Base-by-base conservation (phyloP, 2,797 vertebrate genomes). In the Rhinatrema bivittatum region DNA sequence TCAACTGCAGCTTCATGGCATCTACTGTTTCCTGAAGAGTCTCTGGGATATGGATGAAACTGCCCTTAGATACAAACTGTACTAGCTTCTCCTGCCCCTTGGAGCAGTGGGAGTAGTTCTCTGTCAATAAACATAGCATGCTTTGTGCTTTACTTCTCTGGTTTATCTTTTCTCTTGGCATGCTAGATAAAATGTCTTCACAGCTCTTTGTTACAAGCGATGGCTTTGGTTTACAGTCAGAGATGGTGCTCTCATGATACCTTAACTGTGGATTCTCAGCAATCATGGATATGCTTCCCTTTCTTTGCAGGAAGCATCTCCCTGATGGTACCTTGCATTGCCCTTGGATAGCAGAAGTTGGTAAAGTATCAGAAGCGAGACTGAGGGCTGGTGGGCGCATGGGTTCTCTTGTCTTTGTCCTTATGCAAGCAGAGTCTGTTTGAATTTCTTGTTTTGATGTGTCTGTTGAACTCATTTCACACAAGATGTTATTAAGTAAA, bases 61-160 rank as follows among this genome's bases (percentile, higher is more conserved):
- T 48, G 20, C 7, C 49, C 21, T 41, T 46, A 21, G 42, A 28
- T 9, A 33, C 16, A 23, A 29, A n/a, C 50, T 50, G 18, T 32
- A 54, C 4, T 14, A 51, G 17, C 7, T 39, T 8, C 41, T 51
- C 50, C 47, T 39, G 25, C 11, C 26, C n/a, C 48, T 32, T 1
- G 28, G 49, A 20, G 12, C 49, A 32, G 41, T 59, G 42, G 42
- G 41, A 29, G 61, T 50, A 50, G 37, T 50, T 50, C 29, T 42
- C 28, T 28, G 39, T 31, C 23, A 42, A 21, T 16, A 50, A 37
- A 26, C 46, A 50, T 21, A 50, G 11, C 39, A 42, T 37, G 22
- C 46, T 50, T 8, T 65, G 33, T 3, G 25, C 42, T 36, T 30
- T 44, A 53, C 27, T 6, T 41, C 53, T 26, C 10, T 47, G 5